These are phyloP conservation scores for Panurus biarmicus DNA, from an alignment of 2,113 vertebrate genomes.

Conservation along the genomic window DNA sequence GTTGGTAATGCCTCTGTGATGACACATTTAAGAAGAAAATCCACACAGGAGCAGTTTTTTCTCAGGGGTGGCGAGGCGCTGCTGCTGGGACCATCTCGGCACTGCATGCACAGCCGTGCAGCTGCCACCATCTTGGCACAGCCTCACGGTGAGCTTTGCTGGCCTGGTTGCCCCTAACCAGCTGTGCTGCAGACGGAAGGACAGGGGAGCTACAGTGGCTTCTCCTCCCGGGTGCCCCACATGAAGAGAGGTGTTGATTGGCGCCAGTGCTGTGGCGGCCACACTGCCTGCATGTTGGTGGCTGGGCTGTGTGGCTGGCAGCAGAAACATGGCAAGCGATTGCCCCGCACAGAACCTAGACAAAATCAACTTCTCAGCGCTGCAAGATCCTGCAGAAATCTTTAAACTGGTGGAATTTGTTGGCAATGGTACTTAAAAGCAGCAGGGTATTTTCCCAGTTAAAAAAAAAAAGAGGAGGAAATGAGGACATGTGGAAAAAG, in stretches of 20 bases:
- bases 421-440: not conserved
- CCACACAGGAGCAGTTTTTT: not conserved
- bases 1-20: not conserved
- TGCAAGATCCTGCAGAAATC: not conserved
- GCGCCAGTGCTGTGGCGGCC: accelerated
- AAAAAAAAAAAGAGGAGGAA: not conserved
- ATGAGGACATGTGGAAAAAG: not conserved
- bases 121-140: too few relatives aligned
- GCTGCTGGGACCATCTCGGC: accelerated
- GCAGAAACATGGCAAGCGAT: accelerated
- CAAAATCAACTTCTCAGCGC: accelerated
- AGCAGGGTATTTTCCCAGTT: not conserved
- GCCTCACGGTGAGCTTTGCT: accelerated
- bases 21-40: not conserved
- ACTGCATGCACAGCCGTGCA: accelerated
- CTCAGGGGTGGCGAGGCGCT: not conserved
- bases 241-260: too few relatives aligned
- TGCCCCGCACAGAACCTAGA: not conserved
- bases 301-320: accelerated
- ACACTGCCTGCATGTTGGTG: accelerated
- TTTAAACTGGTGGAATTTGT: not conserved
- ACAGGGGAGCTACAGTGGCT: accelerated
- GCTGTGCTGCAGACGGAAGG: not conserved
- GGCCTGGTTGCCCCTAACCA: not conserved
- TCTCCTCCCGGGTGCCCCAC: accelerated